A percentile compares a stretch with the other conserved stretches of the same genome.
phyloP scores from a whole-genome alignment of 2,113 vertebrate species.

The Ochotona curzoniae region DNA sequence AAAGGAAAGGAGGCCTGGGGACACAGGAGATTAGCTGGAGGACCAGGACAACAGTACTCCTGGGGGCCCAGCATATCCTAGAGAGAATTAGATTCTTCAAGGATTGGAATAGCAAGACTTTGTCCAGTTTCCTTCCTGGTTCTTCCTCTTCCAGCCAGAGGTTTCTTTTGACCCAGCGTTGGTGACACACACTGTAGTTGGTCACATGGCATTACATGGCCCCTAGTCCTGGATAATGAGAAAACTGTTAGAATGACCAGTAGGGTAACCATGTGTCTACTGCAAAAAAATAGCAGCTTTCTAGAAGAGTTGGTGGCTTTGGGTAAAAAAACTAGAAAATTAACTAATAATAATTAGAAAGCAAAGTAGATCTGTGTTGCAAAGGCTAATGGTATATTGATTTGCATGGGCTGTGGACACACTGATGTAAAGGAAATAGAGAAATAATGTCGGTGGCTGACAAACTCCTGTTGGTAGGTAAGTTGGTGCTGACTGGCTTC shows the following conservation, averaged over 20 bases:
- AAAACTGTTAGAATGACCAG: conserved; percentile 81
- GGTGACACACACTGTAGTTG: conserved; percentile 6
- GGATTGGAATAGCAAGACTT: conserved; percentile 83
- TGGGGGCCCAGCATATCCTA: conserved; percentile 81
- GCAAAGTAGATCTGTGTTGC: background rate
- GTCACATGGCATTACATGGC: conserved; percentile 82
- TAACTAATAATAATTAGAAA: conserved; percentile 57
- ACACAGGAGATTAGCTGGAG: background rate
- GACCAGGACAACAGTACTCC: conserved; percentile 81
- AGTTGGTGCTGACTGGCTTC: background rate
- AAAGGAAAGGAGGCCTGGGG: background rate
- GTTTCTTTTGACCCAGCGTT: conserved; percentile 91
- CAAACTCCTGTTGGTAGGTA: background rate
- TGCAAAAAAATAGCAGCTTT: conserved; percentile 80
- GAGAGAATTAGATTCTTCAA: conserved; percentile 74
- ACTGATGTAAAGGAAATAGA: background rate
- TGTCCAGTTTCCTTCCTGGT: conserved; percentile 82
- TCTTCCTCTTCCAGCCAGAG: conserved; percentile 87
- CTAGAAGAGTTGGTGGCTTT: conserved; percentile 58
- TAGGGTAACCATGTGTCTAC: conserved; percentile 82
- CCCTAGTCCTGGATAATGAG: conserved; percentile 86
- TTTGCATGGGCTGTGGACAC: background rate
- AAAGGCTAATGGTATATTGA: background rate
- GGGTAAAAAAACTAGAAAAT: background rate
- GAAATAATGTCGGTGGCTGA: background rate